A percentile compares a stretch with the other conserved stretches of the same genome.
These are phyloP conservation scores for Callyntrura guangdongensis DNA, from an alignment of 2,888 invertebrate genomes.

Conservation along the genomic window DNA sequence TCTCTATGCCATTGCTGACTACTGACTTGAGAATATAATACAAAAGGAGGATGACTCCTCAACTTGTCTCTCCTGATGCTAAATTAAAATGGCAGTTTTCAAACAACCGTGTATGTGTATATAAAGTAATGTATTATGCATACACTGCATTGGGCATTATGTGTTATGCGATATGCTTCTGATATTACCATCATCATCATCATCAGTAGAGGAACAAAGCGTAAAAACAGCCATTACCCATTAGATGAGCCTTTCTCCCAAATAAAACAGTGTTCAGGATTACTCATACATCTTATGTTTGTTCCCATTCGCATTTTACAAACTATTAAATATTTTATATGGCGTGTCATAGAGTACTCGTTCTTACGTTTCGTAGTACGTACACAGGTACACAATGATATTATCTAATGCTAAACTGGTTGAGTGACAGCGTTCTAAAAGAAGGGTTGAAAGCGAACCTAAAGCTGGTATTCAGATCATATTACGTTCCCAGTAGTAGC, in stretches of 20 bases:
- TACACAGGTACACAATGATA: background rate
- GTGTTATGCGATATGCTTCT: no score
- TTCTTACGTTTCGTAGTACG: background rate
- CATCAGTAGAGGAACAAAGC: slow-evolving; percentile 31
- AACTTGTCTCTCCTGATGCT: background rate
- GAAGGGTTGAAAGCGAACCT: slow-evolving; percentile 31
- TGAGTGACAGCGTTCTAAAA: background rate
- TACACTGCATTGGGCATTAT: background rate
- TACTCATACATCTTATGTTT: slow-evolving; percentile 30
- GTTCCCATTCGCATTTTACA: background rate
- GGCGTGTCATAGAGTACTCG: background rate
- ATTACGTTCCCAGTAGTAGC: slow-evolving; percentile 40
- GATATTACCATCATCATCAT: no score
- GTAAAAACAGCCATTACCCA: slow-evolving; percentile 73
- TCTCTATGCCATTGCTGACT: background rate
- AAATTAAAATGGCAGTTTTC: slow-evolving; percentile 22
- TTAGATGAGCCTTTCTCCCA: slow-evolving; percentile 67
- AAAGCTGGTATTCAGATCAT: slow-evolving; percentile 31
- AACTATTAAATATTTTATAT: slow-evolving; percentile 10
- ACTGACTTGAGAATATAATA: slow-evolving; percentile 39
- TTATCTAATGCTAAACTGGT: background rate
- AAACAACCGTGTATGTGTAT: background rate
- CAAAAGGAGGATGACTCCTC: slow-evolving; percentile 17
- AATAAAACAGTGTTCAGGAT: slow-evolving; percentile 7
- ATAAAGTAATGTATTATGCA: background rate